Base-by-base conservation (phyloP, 2,113 vertebrate genomes). In the Synchiropus splendidus region DNA sequence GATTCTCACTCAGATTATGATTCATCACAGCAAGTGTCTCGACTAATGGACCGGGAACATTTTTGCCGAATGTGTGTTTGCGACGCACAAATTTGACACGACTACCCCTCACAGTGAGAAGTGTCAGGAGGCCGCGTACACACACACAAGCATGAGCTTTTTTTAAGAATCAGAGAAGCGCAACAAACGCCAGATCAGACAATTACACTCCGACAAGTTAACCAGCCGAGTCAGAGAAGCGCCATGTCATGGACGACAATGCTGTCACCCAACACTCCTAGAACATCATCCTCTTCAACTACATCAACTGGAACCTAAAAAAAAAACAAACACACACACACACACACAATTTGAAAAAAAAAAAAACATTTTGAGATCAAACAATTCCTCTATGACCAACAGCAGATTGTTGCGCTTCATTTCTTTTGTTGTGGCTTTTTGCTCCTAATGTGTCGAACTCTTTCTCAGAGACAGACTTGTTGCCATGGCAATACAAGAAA, bases 161-260 rank as follows among this genome's bases (percentile, higher is more conserved):
- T 14, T 36, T 11, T 27, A 5, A 5, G 44, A 70, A 52, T 59
- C 65, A 67, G 58, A 72, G 71, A 75, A 53, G 72, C 51, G 37
- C 51, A 72, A 57, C 64, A 74, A 69, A 72, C 33, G 50, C 51
- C 64, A 58, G 46, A 72, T 69, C 64, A 66, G 68, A 73, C 76
- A 70, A 78, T 82, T 79, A 76, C 70, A 58, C 72, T 45, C 64
- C 43, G 63, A 72, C 64, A 64, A 69, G 65, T 75, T 64, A 76
- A 77, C 71, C 73, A 75, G 58, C 56, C 8, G 45, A 52, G 70
- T 61, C 69, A 40, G 51, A 67, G 52, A 54, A 4, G 40, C 18
- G 45, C 49, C 56, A 30, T 6, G 60, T 41, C 13, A 33, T 45
- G 39, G 30, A 68, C 57, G 72, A 78, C 45, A 34, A 39, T 53